These are phyloP conservation scores for Choloepus didactylus DNA, from an alignment of 2,797 vertebrate genomes.

Conservation along the genomic window DNA sequence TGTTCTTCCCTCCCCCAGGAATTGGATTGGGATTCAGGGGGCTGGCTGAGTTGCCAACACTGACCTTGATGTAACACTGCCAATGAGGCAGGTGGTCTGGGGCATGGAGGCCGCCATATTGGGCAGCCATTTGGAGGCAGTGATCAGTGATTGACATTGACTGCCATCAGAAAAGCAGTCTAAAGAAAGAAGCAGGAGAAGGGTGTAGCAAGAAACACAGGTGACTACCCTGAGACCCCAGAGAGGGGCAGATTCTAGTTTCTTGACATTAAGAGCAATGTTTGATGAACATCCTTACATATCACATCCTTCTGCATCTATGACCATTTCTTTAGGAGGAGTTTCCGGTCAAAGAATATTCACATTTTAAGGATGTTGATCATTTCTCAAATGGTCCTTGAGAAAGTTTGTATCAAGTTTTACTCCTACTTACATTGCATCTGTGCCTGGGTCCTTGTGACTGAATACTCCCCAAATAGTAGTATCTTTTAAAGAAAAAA, in stretches of 20 bases:
- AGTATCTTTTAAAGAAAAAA: conserved; percentile 44
- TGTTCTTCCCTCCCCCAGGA: neutral
- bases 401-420: neutral
- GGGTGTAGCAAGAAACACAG: neutral
- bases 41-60: neutral
- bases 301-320: neutral
- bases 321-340: neutral
- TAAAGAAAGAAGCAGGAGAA: conserved; percentile 4
- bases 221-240: neutral
- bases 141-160: neutral
- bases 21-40: neutral
- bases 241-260: neutral
- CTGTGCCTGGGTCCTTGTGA: neutral
- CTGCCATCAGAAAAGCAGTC: neutral
- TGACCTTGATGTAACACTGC: neutral
- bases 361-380: neutral
- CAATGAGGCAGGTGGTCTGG: neutral
- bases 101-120: neutral
- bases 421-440: neutral
- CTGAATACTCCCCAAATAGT: neutral
- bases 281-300: neutral
- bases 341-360: conserved; percentile 37
- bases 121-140: neutral
- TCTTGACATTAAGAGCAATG: neutral
- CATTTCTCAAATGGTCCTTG: neutral